These are phyloP conservation scores for Acestrorhynchus altus DNA, from an alignment of 2,797 vertebrate genomes.

Conservation along the genomic window DNA sequence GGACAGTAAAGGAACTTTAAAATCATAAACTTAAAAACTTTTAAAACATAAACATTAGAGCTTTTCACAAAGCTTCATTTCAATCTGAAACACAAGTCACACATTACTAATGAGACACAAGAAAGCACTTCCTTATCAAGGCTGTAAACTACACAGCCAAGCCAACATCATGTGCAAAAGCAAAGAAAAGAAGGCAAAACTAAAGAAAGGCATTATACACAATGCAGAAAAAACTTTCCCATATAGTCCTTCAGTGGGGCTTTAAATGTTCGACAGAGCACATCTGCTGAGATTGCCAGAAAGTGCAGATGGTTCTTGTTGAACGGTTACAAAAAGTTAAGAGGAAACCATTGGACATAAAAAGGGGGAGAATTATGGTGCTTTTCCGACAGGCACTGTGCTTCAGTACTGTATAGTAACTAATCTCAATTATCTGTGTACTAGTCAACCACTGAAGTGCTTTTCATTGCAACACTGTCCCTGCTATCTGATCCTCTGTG, in stretches of 20 bases:
- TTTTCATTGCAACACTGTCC: no score
- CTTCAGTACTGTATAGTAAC: no score
- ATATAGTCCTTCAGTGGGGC: neutral
- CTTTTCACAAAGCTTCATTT: neutral
- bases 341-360: neutral
- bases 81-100: slow-evolving; percentile 9
- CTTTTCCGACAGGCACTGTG: no score
- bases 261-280: slow-evolving; percentile 23
- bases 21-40: no score
- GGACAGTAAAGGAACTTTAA: no score
- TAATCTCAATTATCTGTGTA: no score
- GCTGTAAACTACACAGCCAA: neutral
- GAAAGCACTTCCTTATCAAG: neutral
- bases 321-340: slow-evolving; percentile 2
- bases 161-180: neutral
- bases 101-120: neutral
- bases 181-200: neutral
- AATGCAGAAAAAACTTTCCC: slow-evolving; percentile 1
- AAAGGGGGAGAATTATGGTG: no score
- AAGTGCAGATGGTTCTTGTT: slow-evolving; percentile 12
- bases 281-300: slow-evolving; percentile 23
- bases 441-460: no score
- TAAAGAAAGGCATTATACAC: slow-evolving; percentile 9
- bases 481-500: no score
- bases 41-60: neutral